Evolutionary conservation across 2,888 invertebrate species (phyloP).

Genomic region (Meliscaeva auricollis): DNA sequence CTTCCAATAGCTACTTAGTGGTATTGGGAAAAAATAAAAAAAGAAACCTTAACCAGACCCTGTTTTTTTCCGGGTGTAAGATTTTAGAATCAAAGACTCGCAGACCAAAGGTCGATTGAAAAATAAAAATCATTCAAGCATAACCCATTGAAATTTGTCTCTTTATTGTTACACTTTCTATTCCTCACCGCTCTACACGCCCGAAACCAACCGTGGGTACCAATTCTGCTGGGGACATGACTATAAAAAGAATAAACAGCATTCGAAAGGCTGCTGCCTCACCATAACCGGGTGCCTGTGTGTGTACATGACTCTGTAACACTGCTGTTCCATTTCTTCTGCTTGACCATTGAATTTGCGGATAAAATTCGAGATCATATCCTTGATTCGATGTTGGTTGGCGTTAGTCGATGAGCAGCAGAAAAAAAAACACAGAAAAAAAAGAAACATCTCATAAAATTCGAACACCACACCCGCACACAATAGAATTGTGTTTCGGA

Average conservation of each 20-base stretch:
- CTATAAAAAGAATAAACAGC: slow-evolving; percentile 24
- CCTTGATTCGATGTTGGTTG: slow-evolving; percentile 61
- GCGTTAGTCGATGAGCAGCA: slow-evolving; percentile 8
- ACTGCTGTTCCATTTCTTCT: slow-evolving; percentile 34
- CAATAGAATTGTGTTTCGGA: slow-evolving; percentile 67
- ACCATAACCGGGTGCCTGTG: slow-evolving; percentile 23
- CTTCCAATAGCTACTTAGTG: background rate
- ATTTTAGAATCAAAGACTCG: slow-evolving; percentile 5
- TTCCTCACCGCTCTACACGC: background rate
- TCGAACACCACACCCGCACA: slow-evolving; percentile 59
- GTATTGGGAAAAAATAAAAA: background rate
- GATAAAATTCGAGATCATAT: slow-evolving; percentile 71
- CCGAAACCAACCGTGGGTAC: background rate
- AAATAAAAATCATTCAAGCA: slow-evolving; percentile 74
- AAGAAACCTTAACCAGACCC: background rate
- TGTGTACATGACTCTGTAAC: background rate
- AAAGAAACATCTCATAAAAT: slow-evolving; percentile 11
- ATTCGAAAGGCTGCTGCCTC: slow-evolving; percentile 13
- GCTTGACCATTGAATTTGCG: slow-evolving; percentile 72
- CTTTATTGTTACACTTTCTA: slow-evolving; percentile 67
- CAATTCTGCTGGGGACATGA: slow-evolving; percentile 3
- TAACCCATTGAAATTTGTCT: slow-evolving; percentile 75
- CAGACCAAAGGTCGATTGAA: slow-evolving; percentile 73
- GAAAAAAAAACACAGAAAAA: slow-evolving; percentile 4
- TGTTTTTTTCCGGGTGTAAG: slow-evolving; percentile 7